Base-by-base conservation (phyloP, 2,888 invertebrate species). In the Ophion obscuratus region DNA sequence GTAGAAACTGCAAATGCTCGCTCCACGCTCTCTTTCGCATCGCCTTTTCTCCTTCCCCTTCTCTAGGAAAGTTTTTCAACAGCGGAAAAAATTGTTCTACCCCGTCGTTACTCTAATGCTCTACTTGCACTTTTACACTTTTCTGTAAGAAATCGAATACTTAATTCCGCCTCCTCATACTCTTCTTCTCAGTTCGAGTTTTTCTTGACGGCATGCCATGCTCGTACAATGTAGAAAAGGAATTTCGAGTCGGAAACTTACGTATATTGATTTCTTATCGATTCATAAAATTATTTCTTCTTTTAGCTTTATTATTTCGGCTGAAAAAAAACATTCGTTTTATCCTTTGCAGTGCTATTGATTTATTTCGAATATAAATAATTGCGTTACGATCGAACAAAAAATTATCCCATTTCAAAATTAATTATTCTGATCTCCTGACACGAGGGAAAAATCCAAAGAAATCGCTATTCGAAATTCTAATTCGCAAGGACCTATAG, bases 61-160 rank as follows among this genome's bases (percentile, higher is more conserved):
- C 20, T 62, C 20, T 64, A 62, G 47, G 44, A 47, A 75, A 75
- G 62, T 75, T 24, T n/a, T 66, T 61, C 17, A 44, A 62, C 11
- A 14, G 62, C 44, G 75, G n/a, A 47, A 75, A 61, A 74, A 74
- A 14, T 17, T 53, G 17, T 27, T 70, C n/a, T 53, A 27, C 27
- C 7, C 24, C 31, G 27, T 27, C 17, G 27, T 31, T 9, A 5
- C 27, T 17, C 40, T 70, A 27, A 31, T 53, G 47, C 53, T 70
- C 24, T 53, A 70, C 70, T 70, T 31, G 53, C 70, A 27, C n/a
- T 73, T 59, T 73, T 27, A 59, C 59, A 36, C 36, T 73, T 71
- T 73, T 17, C 59, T 36, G 59, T 20, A 36, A 2, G 20, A 59
- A 10, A 73, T 73, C 36, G 36, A 73, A 59, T 59, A 36, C 31